Evolutionary conservation across 2,797 vertebrate species (phyloP), one percentile per base, ranked within the genome.

Genomic region (Oreortyx pictus): DNA sequence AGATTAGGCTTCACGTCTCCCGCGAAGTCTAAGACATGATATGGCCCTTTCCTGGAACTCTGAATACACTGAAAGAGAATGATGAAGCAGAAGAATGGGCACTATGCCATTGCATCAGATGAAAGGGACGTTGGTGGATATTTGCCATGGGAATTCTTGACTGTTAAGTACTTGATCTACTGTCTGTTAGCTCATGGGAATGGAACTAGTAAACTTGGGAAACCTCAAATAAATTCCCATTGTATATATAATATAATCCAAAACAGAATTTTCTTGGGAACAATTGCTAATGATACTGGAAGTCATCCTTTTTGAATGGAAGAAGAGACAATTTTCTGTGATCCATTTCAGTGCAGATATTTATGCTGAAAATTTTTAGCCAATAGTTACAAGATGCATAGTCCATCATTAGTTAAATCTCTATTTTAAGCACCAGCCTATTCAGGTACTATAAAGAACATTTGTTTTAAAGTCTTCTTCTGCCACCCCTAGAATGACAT

Each of bases 111-210:
- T 95, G 82, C 88, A 75, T 95, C 92, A 97, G 91, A 96, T 96
- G 95, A 97, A 96, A 96, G 93, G 90, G 95, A 96, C 85, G 37
- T 62, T 92, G 95, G 96, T 96, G 96, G 96, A 96, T 94, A 94
- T 95, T 95, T 96, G 95, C 96, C 95, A 96, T 95, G 96, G 95
- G 94, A 96, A 97, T 96, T 93, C 90, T 96, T 96, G 95, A 95
- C 95, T 96, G 94, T 91, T 96, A 95, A 96, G 95, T 80, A 82
- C 94, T 97, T 96, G 96, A 96, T 96, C 95, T 94, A 95, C 94
- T 96, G 95, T 92, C 95, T 97, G 92, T 90, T 95, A 97, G 88
- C 92, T 96, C 96, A 97, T 96, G 93, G 94, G 95, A 96, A 96
- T 95, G 95, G 94, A 96, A 96, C 95, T 81, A 93, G 95, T 92